These are phyloP conservation scores for Sceloporus tristichus DNA, from an alignment of 2,113 vertebrate species.

Conservation along the genomic window DNA sequence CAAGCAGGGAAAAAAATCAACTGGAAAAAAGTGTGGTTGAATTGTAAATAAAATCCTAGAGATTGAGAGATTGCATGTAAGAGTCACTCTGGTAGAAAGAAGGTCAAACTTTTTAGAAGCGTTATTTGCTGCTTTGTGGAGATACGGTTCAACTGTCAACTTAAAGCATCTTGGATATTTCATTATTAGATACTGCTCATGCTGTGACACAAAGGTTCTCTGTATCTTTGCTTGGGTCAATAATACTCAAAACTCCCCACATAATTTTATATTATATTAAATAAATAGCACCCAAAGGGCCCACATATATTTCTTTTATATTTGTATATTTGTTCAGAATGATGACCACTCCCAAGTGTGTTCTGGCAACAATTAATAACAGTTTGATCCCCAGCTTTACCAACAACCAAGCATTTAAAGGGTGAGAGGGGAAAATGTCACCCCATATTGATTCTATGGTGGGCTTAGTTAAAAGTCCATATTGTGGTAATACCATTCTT, in stretches of 20 bases:
- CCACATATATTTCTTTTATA: neutral
- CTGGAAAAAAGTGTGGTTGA: conserved; percentile 24
- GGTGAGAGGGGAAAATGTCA: too few relatives aligned
- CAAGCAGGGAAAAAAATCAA: neutral
- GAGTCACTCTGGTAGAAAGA: conserved; percentile 33
- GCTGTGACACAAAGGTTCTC: neutral
- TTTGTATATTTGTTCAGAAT: neutral
- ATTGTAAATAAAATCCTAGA: neutral
- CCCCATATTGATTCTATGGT: neutral
- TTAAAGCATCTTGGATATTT: neutral
- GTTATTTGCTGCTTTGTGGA: neutral
- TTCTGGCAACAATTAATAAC: neutral
- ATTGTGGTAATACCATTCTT: too few relatives aligned
- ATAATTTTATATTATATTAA: too few relatives aligned
- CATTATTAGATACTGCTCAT: neutral
- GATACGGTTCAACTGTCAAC: neutral
- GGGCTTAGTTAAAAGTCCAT: neutral
- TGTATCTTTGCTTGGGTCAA: neutral
- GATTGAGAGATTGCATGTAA: neutral
- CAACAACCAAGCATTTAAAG: neutral
- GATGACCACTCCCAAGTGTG: neutral
- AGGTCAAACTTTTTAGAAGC: conserved; percentile 43
- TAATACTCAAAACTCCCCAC: too few relatives aligned
- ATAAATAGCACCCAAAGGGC: too few relatives aligned
- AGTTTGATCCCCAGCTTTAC: neutral